These are phyloP conservation scores for Apocheima hispidaria DNA, from an alignment of 2,888 invertebrate genomes.

Conservation along the genomic window DNA sequence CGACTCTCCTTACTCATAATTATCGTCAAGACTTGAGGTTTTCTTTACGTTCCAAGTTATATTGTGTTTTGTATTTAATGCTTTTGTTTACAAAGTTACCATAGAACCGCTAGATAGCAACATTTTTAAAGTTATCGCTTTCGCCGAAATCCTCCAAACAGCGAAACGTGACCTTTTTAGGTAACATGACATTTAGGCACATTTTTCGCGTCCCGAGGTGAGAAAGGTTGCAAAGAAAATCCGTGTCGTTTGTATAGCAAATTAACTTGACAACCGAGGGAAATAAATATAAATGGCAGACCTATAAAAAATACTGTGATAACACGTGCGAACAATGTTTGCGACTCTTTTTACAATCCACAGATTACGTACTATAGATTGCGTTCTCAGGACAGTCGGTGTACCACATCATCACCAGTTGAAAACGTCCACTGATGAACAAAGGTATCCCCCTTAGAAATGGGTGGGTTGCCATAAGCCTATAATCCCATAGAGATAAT, in stretches of 20 bases:
- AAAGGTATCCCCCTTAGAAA: too few species aligned
- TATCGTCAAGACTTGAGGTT: slow-evolving; percentile 50
- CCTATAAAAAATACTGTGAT: background rate
- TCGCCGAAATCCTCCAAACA: slow-evolving; percentile 4
- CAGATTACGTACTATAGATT: too few species aligned
- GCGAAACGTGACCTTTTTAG: slow-evolving; percentile 22
- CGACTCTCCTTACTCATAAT: slow-evolving; percentile 52
- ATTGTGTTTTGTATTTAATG: slow-evolving; percentile 56
- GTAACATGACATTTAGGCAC: slow-evolving; percentile 23
- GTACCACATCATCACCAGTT: too few species aligned
- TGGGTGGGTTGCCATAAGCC: too few species aligned
- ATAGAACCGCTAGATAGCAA: slow-evolving; percentile 15
- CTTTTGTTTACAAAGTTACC: slow-evolving; percentile 48
- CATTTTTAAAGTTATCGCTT: slow-evolving; percentile 1
- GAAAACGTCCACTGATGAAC: too few species aligned
- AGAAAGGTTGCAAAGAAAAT: slow-evolving; percentile 52
- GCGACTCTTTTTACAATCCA: background rate
- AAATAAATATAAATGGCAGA: slow-evolving; percentile 18
- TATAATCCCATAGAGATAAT: too few species aligned
- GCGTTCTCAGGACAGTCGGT: too few species aligned
- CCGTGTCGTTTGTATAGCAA: slow-evolving; percentile 57
- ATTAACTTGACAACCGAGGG: slow-evolving; percentile 52
- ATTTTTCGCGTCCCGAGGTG: slow-evolving; percentile 36
- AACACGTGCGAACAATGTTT: slow-evolving; percentile 12
- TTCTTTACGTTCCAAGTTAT: slow-evolving; percentile 55